phyloP scores from a whole-genome alignment of 2,797 vertebrate species.

The Pseudocheirus occidentalis region DNA sequence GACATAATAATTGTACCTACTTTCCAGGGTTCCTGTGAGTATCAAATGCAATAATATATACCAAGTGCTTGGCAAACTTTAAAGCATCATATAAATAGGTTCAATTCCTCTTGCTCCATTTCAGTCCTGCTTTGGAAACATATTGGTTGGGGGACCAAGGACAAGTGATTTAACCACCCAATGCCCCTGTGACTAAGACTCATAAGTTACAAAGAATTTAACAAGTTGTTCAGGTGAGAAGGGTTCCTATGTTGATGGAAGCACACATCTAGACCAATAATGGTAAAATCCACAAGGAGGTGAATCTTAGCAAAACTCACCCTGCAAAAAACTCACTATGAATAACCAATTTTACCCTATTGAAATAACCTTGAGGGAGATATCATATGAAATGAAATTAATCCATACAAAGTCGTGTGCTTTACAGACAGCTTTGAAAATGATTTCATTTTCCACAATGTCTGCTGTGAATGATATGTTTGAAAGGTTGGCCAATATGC shows the following conservation, averaged over 20 bases:
- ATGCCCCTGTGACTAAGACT: neutral
- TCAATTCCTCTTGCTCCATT: neutral
- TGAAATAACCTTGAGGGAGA: slow-evolving; percentile 62
- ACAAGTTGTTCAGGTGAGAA: neutral
- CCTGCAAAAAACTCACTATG: slow-evolving; percentile 17
- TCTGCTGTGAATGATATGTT: slow-evolving; percentile 62
- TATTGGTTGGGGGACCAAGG: neutral
- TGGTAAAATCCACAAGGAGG: slow-evolving; percentile 8
- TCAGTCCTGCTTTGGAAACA: neutral
- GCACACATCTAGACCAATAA: neutral
- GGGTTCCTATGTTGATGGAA: neutral
- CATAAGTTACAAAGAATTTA: neutral
- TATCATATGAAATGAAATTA: slow-evolving; percentile 39
- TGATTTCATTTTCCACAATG: slow-evolving; percentile 59
- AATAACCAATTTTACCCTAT: neutral
- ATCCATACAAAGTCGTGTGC: slow-evolving; percentile 55
- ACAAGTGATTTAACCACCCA: neutral
- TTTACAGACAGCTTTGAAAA: slow-evolving; percentile 63
- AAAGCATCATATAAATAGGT: neutral
- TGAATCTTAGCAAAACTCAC: neutral
- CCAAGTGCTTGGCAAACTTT: neutral
- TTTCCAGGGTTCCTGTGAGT: neutral
- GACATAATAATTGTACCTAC: neutral
- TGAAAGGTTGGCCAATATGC: slow-evolving; percentile 70
- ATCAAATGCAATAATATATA: neutral